phyloP scores from a whole-genome alignment of 2,113 vertebrate genomes.

The Tupaia tana region DNA sequence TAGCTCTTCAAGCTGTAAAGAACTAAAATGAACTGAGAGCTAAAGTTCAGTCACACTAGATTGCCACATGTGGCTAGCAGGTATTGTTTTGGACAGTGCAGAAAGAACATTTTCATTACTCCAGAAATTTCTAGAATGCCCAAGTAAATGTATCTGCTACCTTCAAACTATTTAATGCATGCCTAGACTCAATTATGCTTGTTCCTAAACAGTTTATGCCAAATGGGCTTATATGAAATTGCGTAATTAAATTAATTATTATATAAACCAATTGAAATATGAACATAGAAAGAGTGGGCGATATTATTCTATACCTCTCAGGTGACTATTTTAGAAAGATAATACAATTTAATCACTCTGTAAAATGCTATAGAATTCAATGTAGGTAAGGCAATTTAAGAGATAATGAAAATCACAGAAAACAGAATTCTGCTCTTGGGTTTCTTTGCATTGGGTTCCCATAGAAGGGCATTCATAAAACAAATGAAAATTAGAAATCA shows the following conservation, averaged over 20 bases:
- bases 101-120: not conserved
- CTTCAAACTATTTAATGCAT: not conserved
- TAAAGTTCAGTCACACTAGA: slow-evolving; percentile 10
- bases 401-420: not conserved
- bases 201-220: not conserved
- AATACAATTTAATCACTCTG: not conserved
- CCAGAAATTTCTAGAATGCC: slow-evolving; percentile 15
- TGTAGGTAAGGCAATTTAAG: not conserved
- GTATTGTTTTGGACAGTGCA: not conserved
- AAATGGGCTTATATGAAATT: not conserved
- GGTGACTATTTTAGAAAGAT: not conserved
- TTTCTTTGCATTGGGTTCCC: not conserved
- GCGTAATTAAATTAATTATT: not conserved
- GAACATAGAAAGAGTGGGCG: not conserved
- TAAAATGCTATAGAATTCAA: not conserved
- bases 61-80: not conserved
- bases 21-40: slow-evolving; percentile 43
- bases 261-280: not conserved
- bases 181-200: not conserved
- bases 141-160: not conserved
- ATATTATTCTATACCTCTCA: not conserved
- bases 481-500: slow-evolving; percentile 36
- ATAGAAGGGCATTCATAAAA: not conserved
- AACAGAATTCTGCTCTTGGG: not conserved
- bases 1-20: slow-evolving; percentile 18